These are phyloP conservation scores for Callorhinus ursinus DNA, from an alignment of 2,113 vertebrate species.

Conservation along the genomic window DNA sequence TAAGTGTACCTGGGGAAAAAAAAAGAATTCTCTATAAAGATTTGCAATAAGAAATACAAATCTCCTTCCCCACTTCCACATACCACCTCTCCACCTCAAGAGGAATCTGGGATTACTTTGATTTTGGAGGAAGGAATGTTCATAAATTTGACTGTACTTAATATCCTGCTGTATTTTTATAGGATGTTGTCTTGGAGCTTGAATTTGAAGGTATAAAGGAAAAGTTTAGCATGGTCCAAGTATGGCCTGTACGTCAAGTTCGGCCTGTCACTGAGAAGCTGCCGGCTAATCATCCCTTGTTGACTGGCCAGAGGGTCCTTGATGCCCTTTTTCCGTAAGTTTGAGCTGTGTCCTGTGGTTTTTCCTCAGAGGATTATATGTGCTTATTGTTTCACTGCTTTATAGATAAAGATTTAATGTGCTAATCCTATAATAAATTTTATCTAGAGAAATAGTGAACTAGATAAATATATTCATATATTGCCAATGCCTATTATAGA, in stretches of 20 bases:
- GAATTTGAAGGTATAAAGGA: constrained; percentile 98
- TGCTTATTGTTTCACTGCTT: not conserved
- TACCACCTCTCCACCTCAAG: not conserved
- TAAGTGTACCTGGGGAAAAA: not conserved
- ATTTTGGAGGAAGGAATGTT: constrained; percentile 26
- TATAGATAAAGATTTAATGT: not conserved
- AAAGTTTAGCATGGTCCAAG: constrained; percentile 97
- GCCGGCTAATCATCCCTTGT: constrained; percentile 95
- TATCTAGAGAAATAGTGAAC: constrained; percentile 17
- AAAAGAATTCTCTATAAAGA: not conserved
- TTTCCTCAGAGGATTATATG: not conserved
- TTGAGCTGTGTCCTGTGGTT: not conserved
- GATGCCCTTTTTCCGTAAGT: constrained; percentile 98
- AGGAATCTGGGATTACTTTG: not conserved
- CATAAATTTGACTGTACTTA: not conserved
- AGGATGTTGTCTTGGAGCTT: constrained; percentile 98
- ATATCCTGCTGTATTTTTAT: constrained; percentile 19
- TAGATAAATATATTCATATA: constrained; percentile 10
- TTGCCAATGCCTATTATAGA: not conserved
- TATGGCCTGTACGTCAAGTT: constrained; percentile 97
- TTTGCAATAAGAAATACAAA: not conserved
- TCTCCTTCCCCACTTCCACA: not conserved
- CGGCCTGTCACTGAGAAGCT: constrained; percentile 98
- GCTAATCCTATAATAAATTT: not conserved
- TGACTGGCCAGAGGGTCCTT: constrained; percentile 96